Percentiles rank a stretch among this genome's conserved stretches.
Conservation (phyloP, 2,113 vertebrate species). For the Oreochromis aureus region DNA sequence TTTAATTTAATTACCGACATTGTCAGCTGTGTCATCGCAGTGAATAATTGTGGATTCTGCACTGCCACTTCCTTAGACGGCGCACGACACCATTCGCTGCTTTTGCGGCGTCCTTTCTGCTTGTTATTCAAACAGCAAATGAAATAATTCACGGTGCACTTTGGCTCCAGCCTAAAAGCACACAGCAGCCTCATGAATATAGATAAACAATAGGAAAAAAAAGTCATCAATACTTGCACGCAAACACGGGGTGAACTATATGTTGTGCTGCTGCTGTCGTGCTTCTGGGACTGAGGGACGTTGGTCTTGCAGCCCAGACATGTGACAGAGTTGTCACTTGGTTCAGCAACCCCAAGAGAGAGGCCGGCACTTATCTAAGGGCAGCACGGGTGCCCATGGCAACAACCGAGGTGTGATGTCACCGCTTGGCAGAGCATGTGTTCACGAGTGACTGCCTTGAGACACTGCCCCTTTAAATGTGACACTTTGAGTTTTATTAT, state of each 20-base stretch:
- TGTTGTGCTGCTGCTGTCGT: not conserved
- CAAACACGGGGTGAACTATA: not conserved
- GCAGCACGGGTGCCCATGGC: constrained; percentile 60
- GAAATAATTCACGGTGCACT: constrained; percentile 34
- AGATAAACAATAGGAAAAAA: constrained; percentile 15
- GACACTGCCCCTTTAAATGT: constrained; percentile 43
- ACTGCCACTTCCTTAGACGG: not conserved
- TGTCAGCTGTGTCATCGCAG: constrained; percentile 17
- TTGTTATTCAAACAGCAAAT: not conserved
- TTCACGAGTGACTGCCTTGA: constrained; percentile 47
- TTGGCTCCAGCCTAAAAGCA: not conserved
- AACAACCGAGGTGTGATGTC: constrained; percentile 64
- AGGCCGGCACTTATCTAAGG: constrained; percentile 57
- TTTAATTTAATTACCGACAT: constrained; percentile 42
- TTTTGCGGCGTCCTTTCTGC: not conserved
- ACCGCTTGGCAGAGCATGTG: constrained; percentile 54
- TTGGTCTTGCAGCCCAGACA: constrained; percentile 5
- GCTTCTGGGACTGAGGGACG: constrained; percentile 13
- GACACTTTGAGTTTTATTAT: constrained; percentile 28
- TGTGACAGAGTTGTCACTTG: constrained; percentile 59
- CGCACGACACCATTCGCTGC: not conserved
- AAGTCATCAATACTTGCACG: constrained; percentile 34
- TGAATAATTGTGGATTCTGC: not conserved
- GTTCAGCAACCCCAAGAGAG: constrained; percentile 32
- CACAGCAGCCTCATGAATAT: constrained; percentile 27